Evolutionary conservation across 2,113 vertebrate species (phyloP), one percentile per base, ranked within the genome.

Genomic region (Chrysemys picta): DNA sequence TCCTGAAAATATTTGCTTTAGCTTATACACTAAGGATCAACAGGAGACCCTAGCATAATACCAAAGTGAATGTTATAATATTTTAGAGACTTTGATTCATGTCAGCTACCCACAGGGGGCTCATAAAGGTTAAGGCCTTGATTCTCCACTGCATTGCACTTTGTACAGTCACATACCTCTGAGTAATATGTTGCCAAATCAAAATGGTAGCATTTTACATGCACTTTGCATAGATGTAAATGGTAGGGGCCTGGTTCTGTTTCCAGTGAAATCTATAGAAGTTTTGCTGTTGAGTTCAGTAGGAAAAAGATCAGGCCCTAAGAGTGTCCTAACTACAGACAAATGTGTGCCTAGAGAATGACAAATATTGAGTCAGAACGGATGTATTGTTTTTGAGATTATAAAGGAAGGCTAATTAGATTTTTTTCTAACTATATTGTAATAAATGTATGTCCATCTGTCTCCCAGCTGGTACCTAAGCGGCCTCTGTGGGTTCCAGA

Each of bases 351-450:
- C 81, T 75, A 1, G 87, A 83, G 85, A 84, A 81, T 16, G 87
- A 16, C 8, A 25, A 53, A 57, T 4, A 47, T 47, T 14, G 42
- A 57, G 65, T 31, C 83, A 49, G 83, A 59, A 4, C 7, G 0
- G 11, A 92, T 91, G 59, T 0, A 0, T 29, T 25, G 0, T 13
- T 88, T 35, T 53, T 78, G 53, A 1, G 25, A 10, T 1, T 95
- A 89, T 72, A 16, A 78, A 92, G 50, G 29, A 31, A 80, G 80
- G 49, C 84, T 78, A 93, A 89, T 38, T 5, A 8, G 45, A 53
- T 42, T 72, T 50, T 7, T 82, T 85, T 47, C 78, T 72, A 80
- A 87, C 76, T 57, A 31, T 25, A 80, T 57, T 50, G 45, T 54
- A 50, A 72, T 72, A 72, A 72, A 38, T 72, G n/a, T 79, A 29